Evolutionary conservation across 2,797 vertebrate genomes (phyloP), one percentile per base, ranked within the genome.

Genomic region (Poecilia gillii): DNA sequence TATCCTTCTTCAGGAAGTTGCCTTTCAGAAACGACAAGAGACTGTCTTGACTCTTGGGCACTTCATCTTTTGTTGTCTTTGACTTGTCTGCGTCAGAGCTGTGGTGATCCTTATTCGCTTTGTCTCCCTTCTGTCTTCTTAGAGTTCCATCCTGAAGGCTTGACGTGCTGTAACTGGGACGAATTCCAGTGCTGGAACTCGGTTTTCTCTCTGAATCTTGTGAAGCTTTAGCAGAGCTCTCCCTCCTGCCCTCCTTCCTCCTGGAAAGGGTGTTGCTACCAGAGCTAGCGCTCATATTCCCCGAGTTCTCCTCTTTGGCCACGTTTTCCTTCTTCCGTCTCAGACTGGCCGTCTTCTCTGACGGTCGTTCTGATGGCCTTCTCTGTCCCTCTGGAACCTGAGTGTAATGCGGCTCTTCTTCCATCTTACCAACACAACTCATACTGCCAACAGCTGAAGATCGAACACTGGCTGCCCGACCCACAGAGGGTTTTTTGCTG

Each of bases 1-100:
- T 94, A 18, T 97, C 97, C 84, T 95, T 97, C 91, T 93, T 96
- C 62, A 96, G 73, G 82, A 97, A 96, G 81, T 93, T 90, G 0
- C 95, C 93, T 90, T 93, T 97, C 14, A 97, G 87, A 77, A 97
- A 94, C 16, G 96, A 94, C 71, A 96, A 84, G 7, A 96, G 93
- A 25, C 96, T 94, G 2, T 97, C 97, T 0, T 93, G 88, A 73
- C 75, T 82, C 68, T 91, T 95, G 51, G 91, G 80, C 3, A 84
- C 82, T 3, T 95, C 95, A 0, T 73, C 84, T 73, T 89, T 94
- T 83, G 74, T 94, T 47, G 79, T 80, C 73, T 90, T 95, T 0
- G 31, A 53, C 14, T 88, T 85, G 84, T 86, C 89, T 85, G 89
- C 89, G 77, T 78, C 8, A 75, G 82, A 16, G 71, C 33, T 46